Conservation (phyloP, 2,888 invertebrate genomes). For the Sphaerophoria taeniata region DNA sequence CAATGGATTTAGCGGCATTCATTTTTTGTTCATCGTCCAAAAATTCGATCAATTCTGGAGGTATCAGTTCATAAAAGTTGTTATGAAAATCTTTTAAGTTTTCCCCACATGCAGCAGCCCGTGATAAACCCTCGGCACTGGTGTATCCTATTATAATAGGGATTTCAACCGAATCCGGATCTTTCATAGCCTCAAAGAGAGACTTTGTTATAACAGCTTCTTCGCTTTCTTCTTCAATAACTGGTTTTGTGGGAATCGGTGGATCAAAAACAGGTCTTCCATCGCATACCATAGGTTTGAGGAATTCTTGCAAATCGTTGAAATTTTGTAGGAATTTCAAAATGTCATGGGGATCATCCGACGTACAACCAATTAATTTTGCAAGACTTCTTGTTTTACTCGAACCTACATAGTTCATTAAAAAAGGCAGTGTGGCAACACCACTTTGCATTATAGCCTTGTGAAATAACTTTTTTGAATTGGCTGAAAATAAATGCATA, state of each 20-base stretch:
- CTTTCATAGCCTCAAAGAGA: constrained; percentile 82
- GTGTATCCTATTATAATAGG: constrained; percentile 83
- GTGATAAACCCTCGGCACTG: constrained; percentile 83
- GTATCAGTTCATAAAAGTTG: constrained; percentile 71
- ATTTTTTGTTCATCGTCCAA: constrained; percentile 1
- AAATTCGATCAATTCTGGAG: constrained; percentile 5
- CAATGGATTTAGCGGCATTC: constrained; percentile 55
- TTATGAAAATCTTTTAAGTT: constrained; percentile 64
- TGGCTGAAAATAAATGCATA: constrained; percentile 73
- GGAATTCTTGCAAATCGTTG: constrained; percentile 1
- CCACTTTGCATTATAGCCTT: constrained; percentile 76
- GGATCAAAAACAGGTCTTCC: constrained; percentile 47
- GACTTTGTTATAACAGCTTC: constrained; percentile 67
- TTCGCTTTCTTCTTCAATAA: constrained; percentile 64
- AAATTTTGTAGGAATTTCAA: constrained; percentile 25
- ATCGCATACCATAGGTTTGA: not conserved
- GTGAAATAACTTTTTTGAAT: constrained; percentile 74
- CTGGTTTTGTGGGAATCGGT: constrained; percentile 66
- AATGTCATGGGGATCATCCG: constrained; percentile 37
- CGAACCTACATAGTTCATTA: constrained; percentile 48
- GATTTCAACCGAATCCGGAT: constrained; percentile 81
- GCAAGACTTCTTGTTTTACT: constrained; percentile 18
- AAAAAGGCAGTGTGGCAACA: constrained; percentile 58
- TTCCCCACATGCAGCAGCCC: not conserved
- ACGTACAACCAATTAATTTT: constrained; percentile 35